phyloP scores from a whole-genome alignment of 2,888 invertebrate species.

The Ethmia dodecea region DNA sequence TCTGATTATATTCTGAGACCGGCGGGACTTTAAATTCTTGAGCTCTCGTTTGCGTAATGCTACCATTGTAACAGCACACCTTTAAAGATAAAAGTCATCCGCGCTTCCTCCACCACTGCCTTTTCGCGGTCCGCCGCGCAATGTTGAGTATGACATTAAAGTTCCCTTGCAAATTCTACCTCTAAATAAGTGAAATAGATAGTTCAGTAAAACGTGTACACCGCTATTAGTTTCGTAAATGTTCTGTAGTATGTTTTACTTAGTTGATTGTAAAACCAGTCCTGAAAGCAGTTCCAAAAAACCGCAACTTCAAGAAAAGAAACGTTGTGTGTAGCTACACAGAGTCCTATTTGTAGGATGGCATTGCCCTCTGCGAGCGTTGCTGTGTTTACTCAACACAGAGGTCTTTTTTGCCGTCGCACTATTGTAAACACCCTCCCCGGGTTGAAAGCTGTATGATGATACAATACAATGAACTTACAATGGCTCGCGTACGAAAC shows the following conservation, averaged over 20 bases:
- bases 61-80: constrained; percentile 54
- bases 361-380: too few relatives aligned
- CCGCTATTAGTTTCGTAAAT: too few relatives aligned
- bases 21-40: constrained; percentile 44
- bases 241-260: too few relatives aligned
- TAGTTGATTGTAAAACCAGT: too few relatives aligned
- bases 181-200: too few relatives aligned
- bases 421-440: constrained; percentile 4
- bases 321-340: too few relatives aligned
- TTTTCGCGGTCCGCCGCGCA: constrained; percentile 39
- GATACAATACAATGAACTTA: constrained; percentile 13
- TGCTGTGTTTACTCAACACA: too few relatives aligned
- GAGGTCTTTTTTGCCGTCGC: constrained; percentile 10
- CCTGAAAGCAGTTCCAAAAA: too few relatives aligned
- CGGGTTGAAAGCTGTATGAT: constrained; percentile 4
- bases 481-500: constrained; percentile 8
- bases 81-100: constrained; percentile 54
- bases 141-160: constrained; percentile 4
- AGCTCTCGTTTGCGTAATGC: constrained; percentile 54
- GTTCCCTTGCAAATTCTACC: too few relatives aligned
- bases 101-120: constrained; percentile 36
- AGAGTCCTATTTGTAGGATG: too few relatives aligned
- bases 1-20: constrained; percentile 49
- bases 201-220: too few relatives aligned
- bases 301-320: too few relatives aligned